Percentiles rank a stretch among this genome's conserved stretches.
Conservation (phyloP, 2,797 vertebrate species). For the Champsocephalus esox region DNA sequence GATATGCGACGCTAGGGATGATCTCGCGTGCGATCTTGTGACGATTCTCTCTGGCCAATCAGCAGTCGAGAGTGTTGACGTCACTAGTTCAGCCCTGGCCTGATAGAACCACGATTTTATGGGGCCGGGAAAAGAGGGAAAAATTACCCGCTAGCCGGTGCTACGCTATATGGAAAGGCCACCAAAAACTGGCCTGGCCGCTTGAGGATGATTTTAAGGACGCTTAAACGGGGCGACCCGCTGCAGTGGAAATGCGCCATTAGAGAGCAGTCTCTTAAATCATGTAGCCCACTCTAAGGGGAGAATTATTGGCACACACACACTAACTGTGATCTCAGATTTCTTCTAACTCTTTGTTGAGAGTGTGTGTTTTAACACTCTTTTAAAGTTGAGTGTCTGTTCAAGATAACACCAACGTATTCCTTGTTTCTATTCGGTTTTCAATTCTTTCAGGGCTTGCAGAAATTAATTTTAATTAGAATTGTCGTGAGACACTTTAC, state of each 20-base stretch:
- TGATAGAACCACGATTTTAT: no score
- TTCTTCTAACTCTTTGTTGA: constrained; percentile 14
- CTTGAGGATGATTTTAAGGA: no score
- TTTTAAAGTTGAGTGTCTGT: constrained; percentile 5
- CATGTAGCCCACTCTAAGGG: neutral
- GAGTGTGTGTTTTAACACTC: neutral
- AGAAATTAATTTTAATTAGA: neutral
- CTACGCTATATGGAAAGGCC: no score
- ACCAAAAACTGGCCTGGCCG: no score
- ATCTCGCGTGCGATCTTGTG: no score
- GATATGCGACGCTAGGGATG: no score
- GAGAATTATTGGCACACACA: constrained; percentile 15
- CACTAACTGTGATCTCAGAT: constrained; percentile 11
- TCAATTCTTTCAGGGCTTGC: neutral
- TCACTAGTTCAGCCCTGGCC: no score
- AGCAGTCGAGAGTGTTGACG: no score
- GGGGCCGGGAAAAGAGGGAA: no score
- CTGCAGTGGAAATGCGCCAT: neutral
- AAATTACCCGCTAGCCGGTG: no score
- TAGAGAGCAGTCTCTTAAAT: constrained; percentile 18
- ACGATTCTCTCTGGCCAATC: no score
- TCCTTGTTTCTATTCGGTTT: neutral
- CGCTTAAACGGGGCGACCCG: no score
- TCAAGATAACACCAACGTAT: constrained; percentile 8
- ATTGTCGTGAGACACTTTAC: neutral